Base-by-base conservation (phyloP, 92 coral and sea anemone genomes). In the Anthopleura xanthogrammica region DNA sequence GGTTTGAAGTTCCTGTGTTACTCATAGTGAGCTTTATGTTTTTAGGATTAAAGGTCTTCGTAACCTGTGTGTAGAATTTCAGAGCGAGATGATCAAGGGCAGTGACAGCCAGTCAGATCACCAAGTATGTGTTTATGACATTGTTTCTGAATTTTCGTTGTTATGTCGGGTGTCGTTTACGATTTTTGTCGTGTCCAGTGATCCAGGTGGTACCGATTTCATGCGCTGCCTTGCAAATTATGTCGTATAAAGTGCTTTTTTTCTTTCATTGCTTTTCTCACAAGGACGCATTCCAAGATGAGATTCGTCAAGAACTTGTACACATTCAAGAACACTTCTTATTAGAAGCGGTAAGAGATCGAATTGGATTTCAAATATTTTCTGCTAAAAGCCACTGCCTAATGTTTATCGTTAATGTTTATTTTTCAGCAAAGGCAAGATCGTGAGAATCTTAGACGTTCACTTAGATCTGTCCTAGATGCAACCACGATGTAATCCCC, bases 401-500 rank as follows among this genome's bases (percentile, higher is more conserved):
- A n/a, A 46, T 76, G 36, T 76, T 5, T 41, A 3, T 29, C 20
- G 14, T 39, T 46, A 36, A 14, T 70, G 41, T 36, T 42, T 0
- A 29, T 12, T 62, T 74, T 83, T 1, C 81, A 83, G 86, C 86
- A 83, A 83, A 29, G 41, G 13, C 81, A 83, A 56, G 86, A 83
- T 41, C 86, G 86, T 70, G 81, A 75, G 50, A 83, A 83, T 41
- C 80, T 83, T 24, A 36, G 86, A 76, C 86, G 86, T 23, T 83
- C 86, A 75, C 86, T 83, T 58, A 43, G 72, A 16, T 75, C 86
- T 41, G 79, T 76, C 64, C 29, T 82, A 9, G 80, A 83, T 73
- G 75, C 70, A 41, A 83, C 86, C 3, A 80, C 66, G 65, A 65
- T 80, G 83, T 80, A 24, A 65, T 12, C 40, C 6, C 1, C 9